Evolutionary conservation across 2,113 vertebrate species (phyloP).

Genomic region (Macrotus californicus): DNA sequence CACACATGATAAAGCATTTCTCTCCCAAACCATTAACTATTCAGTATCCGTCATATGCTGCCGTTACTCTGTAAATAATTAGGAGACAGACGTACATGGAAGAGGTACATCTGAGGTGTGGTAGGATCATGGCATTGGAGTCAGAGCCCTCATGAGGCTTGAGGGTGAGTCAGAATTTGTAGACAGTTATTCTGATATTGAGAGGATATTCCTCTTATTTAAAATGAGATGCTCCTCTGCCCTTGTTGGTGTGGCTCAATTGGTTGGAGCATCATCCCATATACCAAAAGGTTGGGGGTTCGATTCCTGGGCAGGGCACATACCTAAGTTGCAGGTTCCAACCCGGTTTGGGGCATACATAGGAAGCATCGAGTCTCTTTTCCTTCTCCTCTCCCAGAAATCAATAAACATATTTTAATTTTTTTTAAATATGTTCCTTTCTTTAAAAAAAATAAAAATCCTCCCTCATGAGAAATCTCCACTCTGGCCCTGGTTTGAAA

Average conservation of each 20-base stretch:
- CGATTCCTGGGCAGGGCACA: no score
- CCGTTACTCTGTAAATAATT: background rate
- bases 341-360: no score
- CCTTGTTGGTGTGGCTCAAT: no score
- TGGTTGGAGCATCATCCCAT: no score
- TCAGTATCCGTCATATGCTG: background rate
- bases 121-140: background rate
- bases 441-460: background rate
- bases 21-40: background rate
- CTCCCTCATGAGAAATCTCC: background rate
- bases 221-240: background rate
- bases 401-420: no score
- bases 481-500: background rate
- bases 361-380: no score
- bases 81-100: background rate
- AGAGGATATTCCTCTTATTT: background rate
- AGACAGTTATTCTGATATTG: background rate
- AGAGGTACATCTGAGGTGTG: fast-evolving
- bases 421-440: background rate
- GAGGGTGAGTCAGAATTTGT: background rate
- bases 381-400: no score
- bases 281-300: no score
- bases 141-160: background rate
- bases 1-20: background rate
- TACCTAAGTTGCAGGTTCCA: no score